Evolutionary conservation across 1,140 invertebrate genomes (phyloP).

Genomic region (Solen grandis): DNA sequence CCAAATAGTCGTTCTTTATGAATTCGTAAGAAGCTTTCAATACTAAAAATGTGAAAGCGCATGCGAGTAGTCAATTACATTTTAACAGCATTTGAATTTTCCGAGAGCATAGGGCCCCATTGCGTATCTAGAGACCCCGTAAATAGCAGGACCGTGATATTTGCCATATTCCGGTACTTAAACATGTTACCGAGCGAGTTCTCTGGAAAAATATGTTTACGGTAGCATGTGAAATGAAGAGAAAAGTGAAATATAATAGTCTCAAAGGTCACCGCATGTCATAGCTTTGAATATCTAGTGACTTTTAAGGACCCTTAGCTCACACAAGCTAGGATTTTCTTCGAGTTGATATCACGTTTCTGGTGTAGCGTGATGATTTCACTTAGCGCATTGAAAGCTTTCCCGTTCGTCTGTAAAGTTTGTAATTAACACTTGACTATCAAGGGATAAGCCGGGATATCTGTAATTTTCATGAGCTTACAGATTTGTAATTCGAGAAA

Average conservation of each 20-base stretch:
- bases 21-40: constrained; percentile 52
- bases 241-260: constrained; percentile 39
- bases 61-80: constrained; percentile 51
- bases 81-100: constrained; percentile 53
- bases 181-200: constrained; percentile 28
- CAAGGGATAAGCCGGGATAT: background rate
- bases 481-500: background rate
- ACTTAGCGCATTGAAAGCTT: constrained; percentile 33
- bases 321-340: too few relatives aligned
- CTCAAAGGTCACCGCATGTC: constrained; percentile 18
- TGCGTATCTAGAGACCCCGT: constrained; percentile 4
- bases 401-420: constrained; percentile 2
- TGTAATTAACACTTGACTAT: constrained; percentile 35
- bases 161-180: constrained; percentile 45
- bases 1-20: constrained; percentile 44
- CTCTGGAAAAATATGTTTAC: background rate
- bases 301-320: background rate
- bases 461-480: background rate
- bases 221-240: background rate
- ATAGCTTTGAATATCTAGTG: constrained; percentile 17
- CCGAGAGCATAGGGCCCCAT: constrained; percentile 22
- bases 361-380: constrained; percentile 15
- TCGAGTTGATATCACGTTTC: too few relatives aligned
- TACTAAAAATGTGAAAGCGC: constrained; percentile 43
- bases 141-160: constrained; percentile 55